These are phyloP conservation scores for Tetramorium parvispinum DNA, from an alignment of 1,140 invertebrate species.

Conservation along the genomic window DNA sequence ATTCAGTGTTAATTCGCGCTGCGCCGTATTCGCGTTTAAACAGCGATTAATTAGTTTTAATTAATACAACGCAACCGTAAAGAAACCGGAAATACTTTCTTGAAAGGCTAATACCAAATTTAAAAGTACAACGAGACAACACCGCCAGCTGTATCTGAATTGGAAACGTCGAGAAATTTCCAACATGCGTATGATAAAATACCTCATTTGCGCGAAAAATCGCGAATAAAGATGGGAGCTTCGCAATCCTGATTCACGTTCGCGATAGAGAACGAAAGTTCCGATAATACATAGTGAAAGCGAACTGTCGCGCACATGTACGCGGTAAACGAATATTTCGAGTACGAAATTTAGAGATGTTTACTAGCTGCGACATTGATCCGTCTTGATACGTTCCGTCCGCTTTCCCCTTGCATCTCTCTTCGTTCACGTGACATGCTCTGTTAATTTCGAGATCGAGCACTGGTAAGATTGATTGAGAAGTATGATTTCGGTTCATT, in stretches of 20 bases:
- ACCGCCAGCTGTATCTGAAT: background rate
- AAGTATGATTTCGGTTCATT: slow-evolving; percentile 25
- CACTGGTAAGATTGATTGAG: background rate
- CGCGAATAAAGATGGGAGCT: background rate
- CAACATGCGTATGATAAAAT: background rate
- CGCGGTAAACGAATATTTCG: background rate
- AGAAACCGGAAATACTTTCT: background rate
- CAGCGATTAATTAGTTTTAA: slow-evolving; percentile 6
- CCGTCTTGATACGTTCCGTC: background rate
- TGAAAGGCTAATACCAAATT: background rate
- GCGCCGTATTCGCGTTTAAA: background rate
- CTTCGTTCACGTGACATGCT: slow-evolving; percentile 13
- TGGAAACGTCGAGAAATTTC: background rate
- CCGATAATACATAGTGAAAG: slow-evolving; percentile 7
- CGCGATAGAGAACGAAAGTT: slow-evolving; percentile 10
- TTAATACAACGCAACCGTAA: background rate
- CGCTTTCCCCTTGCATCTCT: slow-evolving; percentile 27
- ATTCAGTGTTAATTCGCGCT: background rate
- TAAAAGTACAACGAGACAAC: background rate
- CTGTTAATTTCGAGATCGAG: slow-evolving; percentile 29
- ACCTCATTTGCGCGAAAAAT: background rate
- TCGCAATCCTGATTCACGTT: background rate
- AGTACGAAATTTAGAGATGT: slow-evolving; percentile 5
- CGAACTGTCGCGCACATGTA: background rate
- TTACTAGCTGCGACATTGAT: background rate